A percentile compares a stretch with the other conserved stretches of the same genome.
Evolutionary conservation across 92 coral and sea anemone genomes (phyloP).

Genomic region (Scolanthus callimorphus): DNA sequence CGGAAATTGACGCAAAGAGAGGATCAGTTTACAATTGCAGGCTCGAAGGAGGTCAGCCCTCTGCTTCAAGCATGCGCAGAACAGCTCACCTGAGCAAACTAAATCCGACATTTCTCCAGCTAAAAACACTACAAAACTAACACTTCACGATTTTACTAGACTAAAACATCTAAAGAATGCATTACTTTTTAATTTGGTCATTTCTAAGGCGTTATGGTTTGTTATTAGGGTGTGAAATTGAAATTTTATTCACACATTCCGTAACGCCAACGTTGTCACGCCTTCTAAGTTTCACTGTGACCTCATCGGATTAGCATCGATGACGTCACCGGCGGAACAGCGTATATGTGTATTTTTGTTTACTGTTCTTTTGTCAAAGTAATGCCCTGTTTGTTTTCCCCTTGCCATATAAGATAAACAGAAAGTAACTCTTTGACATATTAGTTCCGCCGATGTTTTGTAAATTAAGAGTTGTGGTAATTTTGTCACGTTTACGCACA

Average conservation of each 20-base stretch:
- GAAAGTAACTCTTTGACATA: too few species aligned
- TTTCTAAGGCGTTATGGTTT: too few species aligned
- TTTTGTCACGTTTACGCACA: too few species aligned
- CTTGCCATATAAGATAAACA: too few species aligned
- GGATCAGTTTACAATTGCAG: neutral
- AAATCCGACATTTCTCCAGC: neutral
- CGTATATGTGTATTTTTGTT: neutral
- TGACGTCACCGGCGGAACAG: neutral
- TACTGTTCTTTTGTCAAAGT: neutral
- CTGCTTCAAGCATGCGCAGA: neutral
- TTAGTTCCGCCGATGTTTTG: too few species aligned
- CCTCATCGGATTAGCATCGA: constrained; percentile 27
- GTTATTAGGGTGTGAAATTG: too few species aligned
- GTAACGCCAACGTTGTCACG: constrained; percentile 28
- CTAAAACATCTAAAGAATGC: too few species aligned
- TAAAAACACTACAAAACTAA: constrained; percentile 34
- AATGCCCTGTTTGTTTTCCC: too few species aligned
- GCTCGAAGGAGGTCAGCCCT: neutral
- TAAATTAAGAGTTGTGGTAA: too few species aligned
- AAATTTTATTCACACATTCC: too few species aligned
- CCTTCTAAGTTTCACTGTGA: constrained; percentile 28
- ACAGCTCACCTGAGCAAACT: neutral
- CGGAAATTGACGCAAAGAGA: constrained; percentile 7
- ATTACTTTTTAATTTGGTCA: too few species aligned
- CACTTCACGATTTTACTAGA: too few species aligned